Conservation (phyloP, 2,888 invertebrate genomes). For the Aphidius colemani region DNA sequence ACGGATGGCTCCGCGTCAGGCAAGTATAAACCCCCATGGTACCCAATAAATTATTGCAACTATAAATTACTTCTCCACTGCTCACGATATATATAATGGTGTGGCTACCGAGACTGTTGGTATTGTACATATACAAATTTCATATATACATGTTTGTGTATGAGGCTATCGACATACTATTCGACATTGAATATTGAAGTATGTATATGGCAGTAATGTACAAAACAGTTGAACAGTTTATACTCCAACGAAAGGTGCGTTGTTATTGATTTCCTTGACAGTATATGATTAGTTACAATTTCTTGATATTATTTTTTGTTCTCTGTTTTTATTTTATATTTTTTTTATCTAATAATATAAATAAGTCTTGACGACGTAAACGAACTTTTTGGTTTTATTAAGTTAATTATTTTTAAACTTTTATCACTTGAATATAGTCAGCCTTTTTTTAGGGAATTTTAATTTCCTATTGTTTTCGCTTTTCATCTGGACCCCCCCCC, state of each 20-base stretch:
- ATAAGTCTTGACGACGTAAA: too few relatives aligned
- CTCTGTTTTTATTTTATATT: too few relatives aligned
- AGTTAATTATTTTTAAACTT: too few relatives aligned
- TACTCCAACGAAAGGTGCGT: too few relatives aligned
- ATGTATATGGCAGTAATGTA: conserved; percentile 11
- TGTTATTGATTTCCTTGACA: neutral
- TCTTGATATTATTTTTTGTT: neutral
- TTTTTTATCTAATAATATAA: too few relatives aligned
- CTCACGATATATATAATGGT: conserved; percentile 57
- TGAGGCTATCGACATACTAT: too few relatives aligned
- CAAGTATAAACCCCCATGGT: conserved; percentile 61
- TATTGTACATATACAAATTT: conserved; percentile 17
- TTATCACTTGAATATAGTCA: too few relatives aligned
- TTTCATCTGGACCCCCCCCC: too few relatives aligned
- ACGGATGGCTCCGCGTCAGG: conserved; percentile 61
- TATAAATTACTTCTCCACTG: conserved; percentile 61
- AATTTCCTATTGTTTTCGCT: too few relatives aligned
- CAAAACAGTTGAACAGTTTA: too few relatives aligned
- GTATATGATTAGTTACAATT: neutral
- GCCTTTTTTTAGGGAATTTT: too few relatives aligned
- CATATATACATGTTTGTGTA: conserved; percentile 24
- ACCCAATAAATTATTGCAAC: conserved; percentile 62
- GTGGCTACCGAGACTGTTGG: conserved; percentile 55
- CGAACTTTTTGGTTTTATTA: too few relatives aligned
- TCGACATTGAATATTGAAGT: neutral